A percentile compares a stretch with the other conserved stretches of the same genome.
These are phyloP conservation scores for Sebastes steindachneri DNA, from an alignment of 2,797 vertebrate genomes.

Conservation along the genomic window DNA sequence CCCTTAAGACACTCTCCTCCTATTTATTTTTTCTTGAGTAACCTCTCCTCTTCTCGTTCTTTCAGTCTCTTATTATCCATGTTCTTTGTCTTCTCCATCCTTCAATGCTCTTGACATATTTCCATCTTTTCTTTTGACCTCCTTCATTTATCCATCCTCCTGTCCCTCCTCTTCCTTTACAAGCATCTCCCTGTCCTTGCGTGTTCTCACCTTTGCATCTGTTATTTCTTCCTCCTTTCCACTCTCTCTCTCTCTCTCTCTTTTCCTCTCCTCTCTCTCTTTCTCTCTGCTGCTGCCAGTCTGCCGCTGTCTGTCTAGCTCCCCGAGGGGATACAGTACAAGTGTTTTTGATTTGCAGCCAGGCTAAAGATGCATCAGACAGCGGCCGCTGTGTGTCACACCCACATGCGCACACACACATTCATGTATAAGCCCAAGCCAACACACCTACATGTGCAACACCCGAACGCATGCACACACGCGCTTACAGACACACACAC, in stretches of 20 bases:
- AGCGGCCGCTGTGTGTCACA: constrained; percentile 53
- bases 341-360: constrained; percentile 81
- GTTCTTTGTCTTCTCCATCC: neutral
- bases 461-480: neutral
- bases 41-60: neutral
- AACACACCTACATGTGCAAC: neutral
- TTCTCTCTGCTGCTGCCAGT: constrained; percentile 45
- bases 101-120: neutral
- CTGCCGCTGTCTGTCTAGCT: constrained; percentile 49
- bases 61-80: neutral
- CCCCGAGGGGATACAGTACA: constrained; percentile 72
- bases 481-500: neutral
- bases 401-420: neutral
- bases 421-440: neutral
- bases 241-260: neutral
- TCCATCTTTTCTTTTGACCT: neutral
- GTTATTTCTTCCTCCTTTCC: neutral
- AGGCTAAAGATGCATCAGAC: constrained; percentile 71
- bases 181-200: constrained; percentile 9
- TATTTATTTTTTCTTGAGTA: neutral
- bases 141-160: neutral
- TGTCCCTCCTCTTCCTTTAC: neutral
- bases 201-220: constrained; percentile 39
- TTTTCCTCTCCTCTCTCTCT: constrained; percentile 4
- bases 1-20: neutral